Evolutionary conservation across 2,888 invertebrate genomes (phyloP), one percentile per base, ranked within the genome.

Genomic region (Xestia sexstrigata): DNA sequence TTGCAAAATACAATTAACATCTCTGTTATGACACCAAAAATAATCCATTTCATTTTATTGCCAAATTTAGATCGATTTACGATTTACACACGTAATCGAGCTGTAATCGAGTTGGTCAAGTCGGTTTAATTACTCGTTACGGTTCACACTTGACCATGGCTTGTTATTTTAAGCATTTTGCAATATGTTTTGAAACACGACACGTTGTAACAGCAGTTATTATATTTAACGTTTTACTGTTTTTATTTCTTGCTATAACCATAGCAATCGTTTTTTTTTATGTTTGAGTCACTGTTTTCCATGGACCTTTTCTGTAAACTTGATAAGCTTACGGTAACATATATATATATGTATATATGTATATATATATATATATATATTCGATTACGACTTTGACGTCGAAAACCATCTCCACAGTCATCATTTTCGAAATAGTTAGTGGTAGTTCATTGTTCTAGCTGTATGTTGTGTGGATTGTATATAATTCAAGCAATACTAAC

Each of bases 101-200:
- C 90, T 89, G 89, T 91, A 89, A 89, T 88, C 76, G 83, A 88
- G 86, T 90, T 89, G 88, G 89, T 88, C 85, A 90, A 89, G 84
- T 83, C 77, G 84, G 60, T 78, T 87, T 89, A 90, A 93, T 92
- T 91, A 85, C 86, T 71, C 74, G 86, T 87, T 84, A 55, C 83
- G 52, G 73, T 70, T 88, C 79, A 81, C 84, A 85, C 84, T 78
- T 81, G 84, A 78, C 84, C 86, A 82, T 85, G 80, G 72, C 76
- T 87, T 76, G 60, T 84, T 79, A 79, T 84, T 78, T 77, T 81
- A 68, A 47, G 13, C 9, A 76, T 88, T 87, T 81, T 71, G 23
- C 68, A 81, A 85, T 77, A 78, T 76, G 62, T 87, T 87, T 83
- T 87, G 83, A 78, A 88, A 87, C 70, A 58, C 76, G 66, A 39